These are phyloP conservation scores for Lontra canadensis DNA, from an alignment of 2,113 vertebrate species.

Conservation along the genomic window DNA sequence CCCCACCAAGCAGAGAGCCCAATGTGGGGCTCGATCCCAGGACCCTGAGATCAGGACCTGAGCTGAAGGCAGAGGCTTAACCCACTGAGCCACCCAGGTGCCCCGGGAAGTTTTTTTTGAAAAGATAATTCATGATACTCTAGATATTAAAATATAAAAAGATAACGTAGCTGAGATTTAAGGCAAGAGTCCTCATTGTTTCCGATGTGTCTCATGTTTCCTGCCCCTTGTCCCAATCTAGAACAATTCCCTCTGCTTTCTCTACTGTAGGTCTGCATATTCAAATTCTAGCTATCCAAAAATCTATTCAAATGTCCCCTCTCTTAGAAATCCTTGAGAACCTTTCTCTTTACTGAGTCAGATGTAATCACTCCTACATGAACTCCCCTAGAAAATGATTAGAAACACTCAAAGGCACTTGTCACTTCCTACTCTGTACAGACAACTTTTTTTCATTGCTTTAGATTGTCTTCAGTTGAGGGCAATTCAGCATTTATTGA, in stretches of 20 bases:
- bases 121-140: neutral
- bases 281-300: neutral
- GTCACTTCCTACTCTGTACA: neutral
- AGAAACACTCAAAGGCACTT: neutral
- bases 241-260: neutral
- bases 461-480: neutral
- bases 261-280: neutral
- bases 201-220: too few relatives aligned
- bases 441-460: neutral
- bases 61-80: too few relatives aligned
- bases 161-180: neutral
- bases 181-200: neutral
- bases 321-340: neutral
- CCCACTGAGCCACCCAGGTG: too few relatives aligned
- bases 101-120: neutral
- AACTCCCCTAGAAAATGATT: neutral
- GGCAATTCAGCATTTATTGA: neutral
- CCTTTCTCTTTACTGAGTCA: neutral
- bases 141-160: neutral
- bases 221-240: neutral
- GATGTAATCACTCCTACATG: neutral
- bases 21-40: too few relatives aligned
- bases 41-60: too few relatives aligned
- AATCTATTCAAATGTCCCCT: neutral
- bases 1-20: too few relatives aligned